These are phyloP conservation scores for Plutomurus gul DNA, from an alignment of 1,140 invertebrate species.

Conservation along the genomic window DNA sequence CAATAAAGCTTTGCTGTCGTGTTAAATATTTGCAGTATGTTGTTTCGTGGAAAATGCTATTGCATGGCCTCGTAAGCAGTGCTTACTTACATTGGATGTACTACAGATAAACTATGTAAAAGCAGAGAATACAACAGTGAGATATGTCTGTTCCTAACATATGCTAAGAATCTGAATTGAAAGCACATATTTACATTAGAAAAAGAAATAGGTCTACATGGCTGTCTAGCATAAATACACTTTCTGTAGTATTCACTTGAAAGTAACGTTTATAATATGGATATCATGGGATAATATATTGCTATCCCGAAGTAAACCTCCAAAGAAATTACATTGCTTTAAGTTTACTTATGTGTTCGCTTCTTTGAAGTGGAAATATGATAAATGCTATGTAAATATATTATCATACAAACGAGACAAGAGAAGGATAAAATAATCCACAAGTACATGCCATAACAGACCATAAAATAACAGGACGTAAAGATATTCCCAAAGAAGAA, in stretches of 20 bases:
- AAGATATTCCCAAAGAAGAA: too few relatives aligned
- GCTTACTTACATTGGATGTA: too few relatives aligned
- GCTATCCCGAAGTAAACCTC: background rate
- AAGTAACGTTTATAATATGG: too few relatives aligned
- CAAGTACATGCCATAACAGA: background rate
- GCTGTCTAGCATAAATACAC: background rate
- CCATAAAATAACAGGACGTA: too few relatives aligned
- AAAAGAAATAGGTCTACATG: background rate
- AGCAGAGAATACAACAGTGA: too few relatives aligned
- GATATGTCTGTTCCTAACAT: too few relatives aligned
- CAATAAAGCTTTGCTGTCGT: too few relatives aligned
- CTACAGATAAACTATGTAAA: too few relatives aligned
- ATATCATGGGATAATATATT: background rate
- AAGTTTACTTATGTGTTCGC: too few relatives aligned
- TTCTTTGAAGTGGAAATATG: slow-evolving; percentile 12
- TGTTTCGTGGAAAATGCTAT: too few relatives aligned
- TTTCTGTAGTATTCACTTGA: background rate
- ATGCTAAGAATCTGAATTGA: background rate
- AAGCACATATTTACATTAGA: background rate
- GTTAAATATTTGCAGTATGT: too few relatives aligned
- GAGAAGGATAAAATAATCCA: slow-evolving; percentile 11
- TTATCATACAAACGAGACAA: slow-evolving; percentile 18
- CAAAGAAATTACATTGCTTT: background rate
- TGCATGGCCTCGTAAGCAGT: too few relatives aligned
- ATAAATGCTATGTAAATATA: slow-evolving; percentile 20